Base-by-base conservation (phyloP, 2,888 invertebrate species). In the Hydriomena furcata region DNA sequence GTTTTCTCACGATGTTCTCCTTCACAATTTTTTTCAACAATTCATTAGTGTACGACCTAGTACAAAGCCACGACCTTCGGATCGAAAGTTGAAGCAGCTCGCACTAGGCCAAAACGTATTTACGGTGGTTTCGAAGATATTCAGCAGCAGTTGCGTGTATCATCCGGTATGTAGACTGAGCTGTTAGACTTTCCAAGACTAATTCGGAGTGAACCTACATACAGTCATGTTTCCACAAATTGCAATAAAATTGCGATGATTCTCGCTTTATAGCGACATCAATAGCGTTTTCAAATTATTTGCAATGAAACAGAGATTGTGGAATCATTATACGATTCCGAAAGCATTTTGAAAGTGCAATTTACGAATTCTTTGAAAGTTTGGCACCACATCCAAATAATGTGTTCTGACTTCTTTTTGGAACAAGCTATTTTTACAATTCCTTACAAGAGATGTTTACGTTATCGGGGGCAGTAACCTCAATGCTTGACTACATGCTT, bases 401-500 rank as follows among this genome's bases (percentile, higher is more conserved):
- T 57, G 38, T 55, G 12, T 11, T n/a, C n/a, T 68, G 55, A 8
- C 12, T 31, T 32, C 34, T 34, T 35, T 47, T 41, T 38, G 28
- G 27, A 27, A 28, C 40, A 40, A 42, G 56, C 61, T 77, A 73
- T 76, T 78, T 73, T 52, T 48, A 61, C 60, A 41, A 71, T 66
- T 65, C 58, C 62, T 68, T 60, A 71, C 71, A 70, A 64, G 68
- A 66, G 45, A 58, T 80, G 73, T 78, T 79, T 77, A 73, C 65
- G 60, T 55, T 65, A 66, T 58, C 50, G 62, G 68, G 84, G 76
- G 47, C 79, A 75, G 51, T 78, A 71, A 79, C 83, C 78, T 61
- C 31, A 25, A 12, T 40, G 17, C 30, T 31, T 8, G 25, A 6
- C 38, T 37, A 57, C 51, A 47, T 53, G 49, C 51, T 58, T 57